These are phyloP conservation scores for Boloria euphrosyne DNA, from an alignment of 2,888 invertebrate species.

Conservation along the genomic window DNA sequence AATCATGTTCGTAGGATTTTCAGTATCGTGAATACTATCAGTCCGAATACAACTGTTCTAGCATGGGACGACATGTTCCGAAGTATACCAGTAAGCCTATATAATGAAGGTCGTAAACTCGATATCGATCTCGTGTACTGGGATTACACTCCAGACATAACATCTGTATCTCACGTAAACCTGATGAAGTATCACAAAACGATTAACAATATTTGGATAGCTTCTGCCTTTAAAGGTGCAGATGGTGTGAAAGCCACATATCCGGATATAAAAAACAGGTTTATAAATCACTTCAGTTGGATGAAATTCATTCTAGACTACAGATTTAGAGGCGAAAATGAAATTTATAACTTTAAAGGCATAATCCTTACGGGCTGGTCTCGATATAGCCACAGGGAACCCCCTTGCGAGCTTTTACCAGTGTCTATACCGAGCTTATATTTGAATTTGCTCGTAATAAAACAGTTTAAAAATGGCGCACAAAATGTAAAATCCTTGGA, in stretches of 20 bases:
- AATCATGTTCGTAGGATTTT: slow-evolving; percentile 83
- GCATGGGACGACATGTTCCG: slow-evolving; percentile 94
- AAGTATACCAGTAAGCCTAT: slow-evolving; percentile 71
- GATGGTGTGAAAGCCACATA: slow-evolving; percentile 78
- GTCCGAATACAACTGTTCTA: slow-evolving; percentile 81
- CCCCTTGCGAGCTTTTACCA: slow-evolving; percentile 85
- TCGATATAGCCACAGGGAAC: slow-evolving; percentile 85
- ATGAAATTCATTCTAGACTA: slow-evolving; percentile 81
- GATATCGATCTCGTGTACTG: slow-evolving; percentile 87
- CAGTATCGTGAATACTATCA: slow-evolving; percentile 67
- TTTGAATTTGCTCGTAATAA: slow-evolving; percentile 78
- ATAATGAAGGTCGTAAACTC: slow-evolving; percentile 66
- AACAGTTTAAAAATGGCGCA: slow-evolving; percentile 53
- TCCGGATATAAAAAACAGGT: slow-evolving; percentile 83
- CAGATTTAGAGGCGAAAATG: slow-evolving; percentile 58
- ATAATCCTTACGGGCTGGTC: slow-evolving; percentile 89
- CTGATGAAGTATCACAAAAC: slow-evolving; percentile 54
- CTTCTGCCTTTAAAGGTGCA: slow-evolving; percentile 93
- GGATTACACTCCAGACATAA: slow-evolving; percentile 80
- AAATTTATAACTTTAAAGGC: slow-evolving; percentile 77
- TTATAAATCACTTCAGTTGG: slow-evolving; percentile 89
- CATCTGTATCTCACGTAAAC: slow-evolving; percentile 50
- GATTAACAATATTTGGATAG: slow-evolving; percentile 89
- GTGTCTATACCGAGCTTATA: slow-evolving; percentile 84
- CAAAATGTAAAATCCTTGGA: slow-evolving; percentile 30